Evolutionary conservation across 2,113 vertebrate genomes (phyloP).

Genomic region (Eptesicus fuscus): DNA sequence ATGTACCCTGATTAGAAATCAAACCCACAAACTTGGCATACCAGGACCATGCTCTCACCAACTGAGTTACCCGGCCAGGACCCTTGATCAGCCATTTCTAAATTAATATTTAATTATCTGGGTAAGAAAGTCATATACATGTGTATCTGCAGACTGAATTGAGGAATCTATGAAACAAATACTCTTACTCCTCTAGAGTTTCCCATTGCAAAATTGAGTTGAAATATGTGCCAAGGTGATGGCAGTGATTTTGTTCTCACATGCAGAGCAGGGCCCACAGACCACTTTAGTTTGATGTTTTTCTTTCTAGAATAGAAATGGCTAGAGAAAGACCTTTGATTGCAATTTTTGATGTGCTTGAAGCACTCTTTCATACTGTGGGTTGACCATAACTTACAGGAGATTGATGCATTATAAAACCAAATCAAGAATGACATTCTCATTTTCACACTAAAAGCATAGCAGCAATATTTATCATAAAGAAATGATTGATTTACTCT

Average conservation of each 20-base stretch:
- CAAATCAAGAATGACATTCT: constrained; percentile 38
- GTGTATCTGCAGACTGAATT: neutral
- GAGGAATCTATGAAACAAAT: neutral
- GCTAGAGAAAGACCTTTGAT: neutral
- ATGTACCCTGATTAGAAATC: neutral
- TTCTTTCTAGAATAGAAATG: constrained; percentile 19
- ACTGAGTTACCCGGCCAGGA: neutral
- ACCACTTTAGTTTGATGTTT: neutral
- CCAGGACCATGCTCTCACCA: neutral
- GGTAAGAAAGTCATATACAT: neutral
- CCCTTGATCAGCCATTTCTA: neutral
- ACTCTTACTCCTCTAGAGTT: neutral
- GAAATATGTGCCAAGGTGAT: neutral
- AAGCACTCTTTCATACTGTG: constrained; percentile 23
- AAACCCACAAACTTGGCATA: neutral
- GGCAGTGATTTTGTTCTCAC: neutral
- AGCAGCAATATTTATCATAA: constrained; percentile 9
- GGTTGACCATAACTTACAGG: constrained; percentile 4
- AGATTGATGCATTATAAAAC: constrained; percentile 47
- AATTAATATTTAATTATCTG: neutral
- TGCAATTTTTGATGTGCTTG: constrained; percentile 12
- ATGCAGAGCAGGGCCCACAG: neutral
- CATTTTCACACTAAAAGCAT: constrained; percentile 36
- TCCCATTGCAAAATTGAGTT: neutral
- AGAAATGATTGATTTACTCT: constrained; percentile 28